Evolutionary conservation across 1,140 invertebrate genomes (phyloP).

Genomic region (Phocides pigmalion): DNA sequence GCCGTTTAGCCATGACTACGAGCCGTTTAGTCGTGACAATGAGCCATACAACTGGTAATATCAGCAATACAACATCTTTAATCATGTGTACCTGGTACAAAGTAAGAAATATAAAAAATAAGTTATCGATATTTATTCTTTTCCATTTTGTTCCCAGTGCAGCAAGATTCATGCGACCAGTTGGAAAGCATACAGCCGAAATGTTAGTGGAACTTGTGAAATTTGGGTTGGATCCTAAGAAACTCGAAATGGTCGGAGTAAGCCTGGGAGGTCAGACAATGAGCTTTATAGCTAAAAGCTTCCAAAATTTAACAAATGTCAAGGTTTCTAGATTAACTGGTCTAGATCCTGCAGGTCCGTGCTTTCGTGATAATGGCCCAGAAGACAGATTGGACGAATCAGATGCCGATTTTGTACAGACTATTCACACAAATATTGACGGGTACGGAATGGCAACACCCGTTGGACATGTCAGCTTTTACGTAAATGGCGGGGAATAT

Average conservation of each 20-base stretch:
- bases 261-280: conserved; percentile 35
- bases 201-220: conserved; percentile 29
- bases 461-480: conserved; percentile 86
- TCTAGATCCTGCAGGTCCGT: conserved; percentile 16
- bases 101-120: too few species aligned
- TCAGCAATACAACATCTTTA: too few species aligned
- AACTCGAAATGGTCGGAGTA: conserved; percentile 26
- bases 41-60: too few species aligned
- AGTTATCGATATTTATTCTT: too few species aligned
- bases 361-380: conserved; percentile 31
- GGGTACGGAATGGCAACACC: conserved; percentile 86
- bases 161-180: conserved; percentile 8
- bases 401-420: conserved; percentile 63
- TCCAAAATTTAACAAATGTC: conserved; percentile 10
- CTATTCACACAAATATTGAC: conserved; percentile 87
- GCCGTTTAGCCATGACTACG: too few species aligned
- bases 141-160: conserved; percentile 26
- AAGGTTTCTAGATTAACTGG: conserved; percentile 20
- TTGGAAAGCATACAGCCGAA: conserved; percentile 33
- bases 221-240: conserved; percentile 26
- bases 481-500: conserved; percentile 88
- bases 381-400: conserved; percentile 39
- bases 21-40: too few species aligned
- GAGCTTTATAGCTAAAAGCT: conserved; percentile 36
- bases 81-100: too few species aligned